Evolutionary conservation across 1,140 invertebrate species (phyloP), one percentile per base, ranked within the genome.

Genomic region (Steinernema feltiae): DNA sequence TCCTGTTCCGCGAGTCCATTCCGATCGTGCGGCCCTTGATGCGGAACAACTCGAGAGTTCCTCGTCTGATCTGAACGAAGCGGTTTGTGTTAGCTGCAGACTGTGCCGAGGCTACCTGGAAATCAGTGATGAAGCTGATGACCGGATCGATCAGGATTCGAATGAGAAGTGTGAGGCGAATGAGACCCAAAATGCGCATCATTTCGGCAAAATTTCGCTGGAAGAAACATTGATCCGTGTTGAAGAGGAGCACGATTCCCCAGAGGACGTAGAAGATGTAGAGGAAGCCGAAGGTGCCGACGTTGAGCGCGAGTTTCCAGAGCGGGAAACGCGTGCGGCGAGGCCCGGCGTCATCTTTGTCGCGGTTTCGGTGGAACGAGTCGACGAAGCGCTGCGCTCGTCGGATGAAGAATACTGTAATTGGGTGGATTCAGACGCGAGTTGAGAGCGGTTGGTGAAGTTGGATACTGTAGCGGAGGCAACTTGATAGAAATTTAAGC

Each of bases 231-330:
- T 53, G 75, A 21, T 79, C 48, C 32, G 30, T 46, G 29, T 79
- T 78, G 1, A 78, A n/a, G 30, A 79, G 17, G 32, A 78, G 29
- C 0, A 76, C 30, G 12, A 75, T 71, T 53, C 29, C 78, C 82
- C 82, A 84, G 48, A 85, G 75, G 0, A 81, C 76, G 53, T 84
- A 84, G 24, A 83, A 83, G 12, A 78, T 46, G 70, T 84, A 75
- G 71, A 83, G 79, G 12, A 70, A 69, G 3, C 83, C 82, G 75
- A 83, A 83, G 32, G 82, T 83, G 32, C 69, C 77, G 0, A 83
- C 82, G 69, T 83, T 83, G 27, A 83, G 24, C 0, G 81, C 76
- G 70, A 83, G 70, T 53, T 83, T 83, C 82, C 82, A 83, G 30
- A 84, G 41, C 1, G 81, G 81, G 69, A 82, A 82, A 29, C 81